Evolutionary conservation across 1,140 invertebrate genomes (phyloP), one percentile per base, ranked within the genome.

Genomic region (Amyelois transitella): DNA sequence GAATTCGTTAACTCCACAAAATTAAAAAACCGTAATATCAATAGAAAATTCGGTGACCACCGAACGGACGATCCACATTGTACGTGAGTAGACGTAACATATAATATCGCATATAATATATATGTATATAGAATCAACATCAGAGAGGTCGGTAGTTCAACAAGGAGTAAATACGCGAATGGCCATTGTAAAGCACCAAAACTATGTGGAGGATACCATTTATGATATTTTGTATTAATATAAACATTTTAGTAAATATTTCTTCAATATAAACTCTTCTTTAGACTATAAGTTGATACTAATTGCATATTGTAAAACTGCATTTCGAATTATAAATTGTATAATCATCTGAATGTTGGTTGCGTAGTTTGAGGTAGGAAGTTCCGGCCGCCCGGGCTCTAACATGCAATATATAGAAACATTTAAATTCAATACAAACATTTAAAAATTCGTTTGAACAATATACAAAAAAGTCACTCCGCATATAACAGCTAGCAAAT

Each of bases 331-430:
- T 53, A 56, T 81, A 82, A 77, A 81, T 73, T 82, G 77, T 87
- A 83, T 83, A 82, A 72, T 73, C 66, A 73, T 83, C 81, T 76
- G 69, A 76, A 78, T 69, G 63, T 58, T 55, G 51, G 38, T 81
- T 81, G 79, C 79, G 67, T 80, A 81, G 78, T 76, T 75, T 87
- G 84, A 87, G 84, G 84, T 87, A 87, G 84, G 81, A 82, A 81
- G 81, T 82, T 84, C 66, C 62, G 73, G 68, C 74, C 53, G 63
- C 65, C 56, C 63, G 65, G 55, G 49, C 60, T 44, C 51, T 67
- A 58, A 66, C 59, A 62, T 66, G 66, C 62, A 66, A 71, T 72
- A 72, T 72, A 66, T 79, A 82, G 68, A 82, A 77, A 78, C 70
- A 38, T 38, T 38, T 38, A 38, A 38, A 38, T 74, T 73, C 68